phyloP scores from a whole-genome alignment of 1,140 invertebrate species.

The Brachionus sp. region DNA sequence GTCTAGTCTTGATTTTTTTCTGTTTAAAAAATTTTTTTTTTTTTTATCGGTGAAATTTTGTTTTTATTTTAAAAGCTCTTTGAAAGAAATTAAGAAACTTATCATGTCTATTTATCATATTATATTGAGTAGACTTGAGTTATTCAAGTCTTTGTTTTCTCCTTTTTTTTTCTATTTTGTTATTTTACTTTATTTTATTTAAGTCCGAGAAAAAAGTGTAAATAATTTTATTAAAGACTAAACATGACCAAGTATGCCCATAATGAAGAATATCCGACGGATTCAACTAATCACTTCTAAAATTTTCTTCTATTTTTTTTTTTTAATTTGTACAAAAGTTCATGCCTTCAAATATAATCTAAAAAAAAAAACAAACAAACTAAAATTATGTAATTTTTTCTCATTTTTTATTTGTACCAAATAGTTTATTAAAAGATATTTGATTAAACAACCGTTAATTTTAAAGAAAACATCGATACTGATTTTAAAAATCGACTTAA shows the following conservation, averaged over 20 bases:
- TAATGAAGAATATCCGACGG: not conserved
- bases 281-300: not conserved
- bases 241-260: not conserved
- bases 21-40: not conserved
- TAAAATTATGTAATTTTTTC: not conserved
- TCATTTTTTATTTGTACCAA: not conserved
- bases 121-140: not conserved
- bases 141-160: not conserved
- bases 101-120: not conserved
- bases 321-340: not conserved
- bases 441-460: not conserved
- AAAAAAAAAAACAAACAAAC: not conserved
- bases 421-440: not conserved
- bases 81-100: not conserved
- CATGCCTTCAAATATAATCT: not conserved
- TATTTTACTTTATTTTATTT: not conserved
- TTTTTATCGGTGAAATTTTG: conserved; percentile 22
- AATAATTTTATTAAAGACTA: not conserved
- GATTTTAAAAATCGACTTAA: not conserved
- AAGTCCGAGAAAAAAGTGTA: not conserved
- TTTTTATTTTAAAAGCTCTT: not conserved
- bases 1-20: conserved; percentile 20
- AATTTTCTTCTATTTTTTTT: not conserved
- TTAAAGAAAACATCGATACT: not conserved
- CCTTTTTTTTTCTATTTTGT: not conserved